Evolutionary conservation across 2,797 vertebrate species (phyloP).

Genomic region (Sebastolobus altivelis): DNA sequence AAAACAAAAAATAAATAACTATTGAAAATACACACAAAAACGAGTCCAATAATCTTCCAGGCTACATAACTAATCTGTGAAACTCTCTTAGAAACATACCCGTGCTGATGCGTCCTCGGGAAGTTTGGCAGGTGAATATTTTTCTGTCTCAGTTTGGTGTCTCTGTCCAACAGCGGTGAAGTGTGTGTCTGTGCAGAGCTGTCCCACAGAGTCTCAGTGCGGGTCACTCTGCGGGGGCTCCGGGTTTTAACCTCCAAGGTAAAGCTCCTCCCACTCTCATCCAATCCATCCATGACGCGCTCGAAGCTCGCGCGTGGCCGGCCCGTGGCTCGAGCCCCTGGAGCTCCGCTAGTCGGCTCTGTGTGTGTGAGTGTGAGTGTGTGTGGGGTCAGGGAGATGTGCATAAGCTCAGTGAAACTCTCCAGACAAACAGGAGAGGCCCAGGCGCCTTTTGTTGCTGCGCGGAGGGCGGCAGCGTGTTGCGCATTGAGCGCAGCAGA

Average conservation of each 20-base stretch:
- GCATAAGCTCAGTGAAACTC: constrained; percentile 44
- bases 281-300: constrained; percentile 41
- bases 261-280: constrained; percentile 58
- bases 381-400: constrained; percentile 33
- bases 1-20: background rate
- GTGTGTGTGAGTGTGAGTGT: constrained; percentile 43
- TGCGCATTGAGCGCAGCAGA: constrained; percentile 57
- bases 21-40: background rate
- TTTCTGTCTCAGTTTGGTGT: constrained; percentile 23
- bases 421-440: constrained; percentile 64
- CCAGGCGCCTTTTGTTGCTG: constrained; percentile 68
- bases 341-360: constrained; percentile 22
- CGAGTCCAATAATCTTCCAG: background rate
- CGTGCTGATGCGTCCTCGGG: constrained; percentile 14
- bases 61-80: background rate
- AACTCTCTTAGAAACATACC: constrained; percentile 47
- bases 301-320: constrained; percentile 81
- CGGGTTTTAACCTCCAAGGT: constrained; percentile 69
- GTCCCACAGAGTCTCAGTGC: constrained; percentile 54
- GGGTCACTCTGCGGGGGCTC: constrained; percentile 65
- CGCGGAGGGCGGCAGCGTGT: constrained; percentile 44
- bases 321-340: constrained; percentile 79
- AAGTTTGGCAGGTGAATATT: constrained; percentile 24
- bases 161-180: constrained; percentile 17
- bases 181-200: constrained; percentile 30